Base-by-base conservation (phyloP, 2,113 vertebrate genomes). In the Sander lucioperca region DNA sequence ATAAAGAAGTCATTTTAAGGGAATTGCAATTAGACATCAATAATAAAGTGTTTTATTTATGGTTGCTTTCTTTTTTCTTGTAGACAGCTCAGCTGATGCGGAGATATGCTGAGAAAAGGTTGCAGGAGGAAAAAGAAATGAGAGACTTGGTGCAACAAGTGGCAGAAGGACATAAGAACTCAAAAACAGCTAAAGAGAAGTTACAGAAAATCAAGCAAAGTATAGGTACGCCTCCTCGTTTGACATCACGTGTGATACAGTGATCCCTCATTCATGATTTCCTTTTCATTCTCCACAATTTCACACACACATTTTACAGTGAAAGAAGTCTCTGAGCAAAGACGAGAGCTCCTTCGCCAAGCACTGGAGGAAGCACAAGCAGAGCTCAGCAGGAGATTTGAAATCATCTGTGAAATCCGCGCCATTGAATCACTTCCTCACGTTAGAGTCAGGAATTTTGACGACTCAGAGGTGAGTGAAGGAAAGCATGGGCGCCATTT, bases 401-500 rank as follows among this genome's bases (percentile, higher is more conserved):
- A 97, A 89, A 83, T 96, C 39, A 95, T 96, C 71, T 83, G 89
- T 27, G 95, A 98, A 93, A 96, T 97, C 65, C 96, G 91, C 14
- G 92, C 95, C 15, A 84, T 97, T 12, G 96, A 98, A 86, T 95
- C 94, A 0, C 58, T 91, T 69, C 94, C 97, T 54, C 58, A 1
- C 5, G 14, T 94, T 43, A 96, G 83, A 85, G 84, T 91, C 11
- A 97, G 94, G 86, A 90, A 94, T 61, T 91, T 98, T 85, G 97
- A 98, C 73, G 93, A 97, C 85, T 97, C 97, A 65, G 94, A 97
- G 95, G 98, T 98, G 88, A 95, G 94, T 65, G 62, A 16, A 68
- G 39, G 19, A 47, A 36, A 39, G 1, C 16, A 21, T 8, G 15
- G 21, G 27, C 5, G 48, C 54, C 15, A 18, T 73, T 3, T 30